Percentiles rank a stretch among this genome's conserved stretches.
phyloP scores from a whole-genome alignment of 2,888 invertebrate genomes.

The Pristionchus japonicus region DNA sequence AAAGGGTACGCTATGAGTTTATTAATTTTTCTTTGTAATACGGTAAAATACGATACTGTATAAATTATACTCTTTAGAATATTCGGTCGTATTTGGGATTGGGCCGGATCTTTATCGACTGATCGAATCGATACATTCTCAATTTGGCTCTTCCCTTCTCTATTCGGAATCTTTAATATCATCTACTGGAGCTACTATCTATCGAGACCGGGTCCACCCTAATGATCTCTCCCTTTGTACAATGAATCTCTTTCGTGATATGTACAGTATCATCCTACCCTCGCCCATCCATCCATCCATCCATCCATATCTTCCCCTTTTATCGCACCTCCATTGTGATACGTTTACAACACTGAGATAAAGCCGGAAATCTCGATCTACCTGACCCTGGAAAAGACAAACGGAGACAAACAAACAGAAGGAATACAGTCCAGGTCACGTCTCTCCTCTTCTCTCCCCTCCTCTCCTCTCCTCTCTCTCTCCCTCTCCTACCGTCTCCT shows the following conservation, averaged over 20 bases:
- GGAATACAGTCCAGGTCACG: conserved; percentile 4
- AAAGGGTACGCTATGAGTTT: not conserved
- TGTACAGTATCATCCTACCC: not conserved
- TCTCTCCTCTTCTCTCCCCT: not conserved
- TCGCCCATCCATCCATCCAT: not conserved
- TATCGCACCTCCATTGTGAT: conserved; percentile 23
- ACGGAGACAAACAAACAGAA: conserved; percentile 1
- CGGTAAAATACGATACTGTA: too few relatives aligned
- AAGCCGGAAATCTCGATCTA: not conserved
- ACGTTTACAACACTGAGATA: not conserved
- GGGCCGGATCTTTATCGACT: conserved; percentile 50
- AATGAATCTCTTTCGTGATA: not conserved
- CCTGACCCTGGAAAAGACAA: not conserved
- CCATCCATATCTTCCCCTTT: not conserved
- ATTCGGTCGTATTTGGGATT: not conserved
- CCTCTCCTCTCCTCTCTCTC: not conserved
- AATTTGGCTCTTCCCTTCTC: conserved; percentile 65
- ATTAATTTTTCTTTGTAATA: too few relatives aligned
- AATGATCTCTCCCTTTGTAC: not conserved
- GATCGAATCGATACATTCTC: conserved; percentile 67
- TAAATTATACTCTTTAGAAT: not conserved
- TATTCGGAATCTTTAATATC: conserved; percentile 71
- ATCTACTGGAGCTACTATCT: conserved; percentile 74
- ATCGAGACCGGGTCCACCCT: conserved; percentile 48
- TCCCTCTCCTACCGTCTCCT: not conserved